Evolutionary conservation across 2,113 vertebrate species (phyloP).

Genomic region (Tichodroma muraria): DNA sequence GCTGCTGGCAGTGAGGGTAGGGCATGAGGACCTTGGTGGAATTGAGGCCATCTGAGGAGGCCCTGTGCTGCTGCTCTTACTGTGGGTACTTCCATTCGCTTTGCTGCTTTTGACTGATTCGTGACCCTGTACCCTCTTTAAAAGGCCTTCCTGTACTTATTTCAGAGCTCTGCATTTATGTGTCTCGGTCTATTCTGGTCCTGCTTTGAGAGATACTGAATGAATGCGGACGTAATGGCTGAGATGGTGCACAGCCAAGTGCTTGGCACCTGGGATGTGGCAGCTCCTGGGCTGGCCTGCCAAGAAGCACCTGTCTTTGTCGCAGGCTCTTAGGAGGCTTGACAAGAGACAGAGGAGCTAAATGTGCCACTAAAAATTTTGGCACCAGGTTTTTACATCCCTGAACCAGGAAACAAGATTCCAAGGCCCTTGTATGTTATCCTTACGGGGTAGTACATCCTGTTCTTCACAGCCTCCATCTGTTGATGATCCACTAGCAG

Average conservation of each 20-base stretch:
- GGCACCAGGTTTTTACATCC: neutral
- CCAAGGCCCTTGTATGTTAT: neutral
- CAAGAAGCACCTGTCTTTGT: constrained; percentile 32
- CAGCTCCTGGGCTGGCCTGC: neutral
- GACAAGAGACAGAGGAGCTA: constrained; percentile 3
- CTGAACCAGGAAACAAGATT: neutral
- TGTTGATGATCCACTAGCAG: neutral
- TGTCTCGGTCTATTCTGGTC: constrained; percentile 25
- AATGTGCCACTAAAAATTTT: neutral
- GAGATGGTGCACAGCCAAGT: neutral
- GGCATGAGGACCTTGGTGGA: neutral
- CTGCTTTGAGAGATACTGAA: constrained; percentile 19
- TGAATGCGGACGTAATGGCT: neutral
- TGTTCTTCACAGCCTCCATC: neutral
- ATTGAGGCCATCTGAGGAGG: neutral
- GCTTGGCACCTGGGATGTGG: constrained; percentile 3
- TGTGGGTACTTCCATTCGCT: neutral
- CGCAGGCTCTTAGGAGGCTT: neutral
- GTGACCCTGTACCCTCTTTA: neutral
- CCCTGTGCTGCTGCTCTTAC: neutral
- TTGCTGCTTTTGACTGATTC: neutral
- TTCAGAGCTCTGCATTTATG: neutral
- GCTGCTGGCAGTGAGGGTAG: neutral
- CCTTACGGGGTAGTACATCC: neutral
- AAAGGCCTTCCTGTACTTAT: neutral